These are phyloP conservation scores for Xestia rhomboidea DNA, from an alignment of 2,888 invertebrate species.

Conservation along the genomic window DNA sequence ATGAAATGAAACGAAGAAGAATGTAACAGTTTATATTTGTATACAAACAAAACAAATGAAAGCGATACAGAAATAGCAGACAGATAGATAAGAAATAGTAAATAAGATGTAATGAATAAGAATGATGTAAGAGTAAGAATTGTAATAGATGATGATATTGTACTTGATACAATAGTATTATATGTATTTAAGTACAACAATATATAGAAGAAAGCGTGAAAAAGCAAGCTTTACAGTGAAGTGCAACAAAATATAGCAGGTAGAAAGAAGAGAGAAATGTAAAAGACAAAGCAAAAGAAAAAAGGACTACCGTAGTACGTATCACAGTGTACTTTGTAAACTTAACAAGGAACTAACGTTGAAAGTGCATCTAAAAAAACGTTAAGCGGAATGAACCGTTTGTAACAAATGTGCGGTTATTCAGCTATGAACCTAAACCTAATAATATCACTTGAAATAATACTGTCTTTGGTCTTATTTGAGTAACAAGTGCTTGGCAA, in stretches of 20 bases:
- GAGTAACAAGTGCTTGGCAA: constrained; percentile 75
- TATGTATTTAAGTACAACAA: constrained; percentile 28
- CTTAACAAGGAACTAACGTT: constrained; percentile 80
- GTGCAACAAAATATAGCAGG: constrained; percentile 44
- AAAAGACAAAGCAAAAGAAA: constrained; percentile 44
- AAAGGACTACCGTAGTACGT: constrained; percentile 82
- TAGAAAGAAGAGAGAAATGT: constrained; percentile 52
- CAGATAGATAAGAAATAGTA: constrained; percentile 42
- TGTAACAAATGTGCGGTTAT: constrained; percentile 90
- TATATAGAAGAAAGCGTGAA: constrained; percentile 47
- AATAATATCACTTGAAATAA: constrained; percentile 81
- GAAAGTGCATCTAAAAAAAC: constrained; percentile 73
- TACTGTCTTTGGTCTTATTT: constrained; percentile 89
- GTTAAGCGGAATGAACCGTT: constrained; percentile 85
- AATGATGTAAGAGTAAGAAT: constrained; percentile 36
- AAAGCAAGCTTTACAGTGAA: constrained; percentile 61
- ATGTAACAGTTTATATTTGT: constrained; percentile 67
- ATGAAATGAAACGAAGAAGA: constrained; percentile 75
- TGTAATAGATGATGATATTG: constrained; percentile 25
- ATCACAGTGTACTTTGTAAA: constrained; percentile 88
- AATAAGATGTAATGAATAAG: constrained; percentile 24
- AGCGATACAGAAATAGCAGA: constrained; percentile 54
- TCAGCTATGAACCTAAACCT: constrained; percentile 75
- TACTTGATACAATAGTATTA: constrained; percentile 21
- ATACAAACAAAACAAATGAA: constrained; percentile 49